These are phyloP conservation scores for Trichosurus vulpecula DNA, from an alignment of 2,797 vertebrate genomes.

Conservation along the genomic window DNA sequence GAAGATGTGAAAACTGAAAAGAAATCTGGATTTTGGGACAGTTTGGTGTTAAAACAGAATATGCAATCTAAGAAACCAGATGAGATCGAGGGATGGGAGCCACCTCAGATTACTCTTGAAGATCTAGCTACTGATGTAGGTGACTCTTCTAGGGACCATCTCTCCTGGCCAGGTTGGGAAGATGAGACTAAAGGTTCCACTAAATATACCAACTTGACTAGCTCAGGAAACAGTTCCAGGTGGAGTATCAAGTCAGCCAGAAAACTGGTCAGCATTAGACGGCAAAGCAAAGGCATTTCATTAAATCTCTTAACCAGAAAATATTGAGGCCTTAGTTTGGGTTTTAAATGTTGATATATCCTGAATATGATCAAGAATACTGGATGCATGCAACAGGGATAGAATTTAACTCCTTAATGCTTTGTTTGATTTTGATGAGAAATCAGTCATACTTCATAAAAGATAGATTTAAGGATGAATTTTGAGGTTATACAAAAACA, in stretches of 20 bases:
- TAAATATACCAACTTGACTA: slow-evolving; percentile 93
- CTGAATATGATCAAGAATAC: background rate
- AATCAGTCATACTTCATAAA: slow-evolving; percentile 65
- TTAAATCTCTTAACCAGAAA: slow-evolving; percentile 45
- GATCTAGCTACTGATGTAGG: too few species aligned
- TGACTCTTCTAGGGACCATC: too few species aligned
- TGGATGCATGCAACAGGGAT: background rate
- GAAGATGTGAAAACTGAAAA: too few species aligned
- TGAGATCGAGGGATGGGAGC: too few species aligned
- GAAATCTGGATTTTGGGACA: too few species aligned
- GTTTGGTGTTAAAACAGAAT: too few species aligned
- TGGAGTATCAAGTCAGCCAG: slow-evolving; percentile 96
- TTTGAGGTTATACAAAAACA: slow-evolving; percentile 79
- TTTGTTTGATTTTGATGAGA: background rate
- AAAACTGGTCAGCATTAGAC: slow-evolving; percentile 93
- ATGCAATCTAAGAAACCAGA: too few species aligned
- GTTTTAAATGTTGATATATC: slow-evolving; percentile 53
- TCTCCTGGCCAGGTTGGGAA: too few species aligned
- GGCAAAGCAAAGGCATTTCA: slow-evolving; percentile 89
- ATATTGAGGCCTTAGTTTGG: slow-evolving; percentile 52
- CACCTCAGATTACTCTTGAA: too few species aligned
- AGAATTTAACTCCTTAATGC: background rate
- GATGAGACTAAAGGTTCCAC: too few species aligned
- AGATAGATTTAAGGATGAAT: slow-evolving; percentile 69
- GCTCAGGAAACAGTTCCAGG: slow-evolving; percentile 88